Base-by-base conservation (phyloP, 1,140 invertebrate genomes). In the Drosophila kikkawai region DNA sequence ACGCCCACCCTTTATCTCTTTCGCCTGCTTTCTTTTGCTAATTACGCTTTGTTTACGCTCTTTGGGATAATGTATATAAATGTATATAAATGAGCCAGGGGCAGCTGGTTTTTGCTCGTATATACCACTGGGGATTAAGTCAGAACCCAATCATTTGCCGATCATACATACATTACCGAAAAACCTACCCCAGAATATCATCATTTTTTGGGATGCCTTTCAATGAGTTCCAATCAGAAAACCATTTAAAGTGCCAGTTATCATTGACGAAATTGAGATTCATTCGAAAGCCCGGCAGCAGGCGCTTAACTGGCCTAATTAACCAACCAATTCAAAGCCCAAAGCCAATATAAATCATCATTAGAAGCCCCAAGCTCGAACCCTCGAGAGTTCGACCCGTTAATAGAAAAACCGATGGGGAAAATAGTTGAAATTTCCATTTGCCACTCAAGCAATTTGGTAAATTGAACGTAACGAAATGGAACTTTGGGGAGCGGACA, bases 381-480 rank as follows among this genome's bases (percentile, higher is more conserved):
- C 47, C 47, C 39, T 11, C 17, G 37, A 57, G 41, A 51, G 32
- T 51, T 59, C 32, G 22, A 59, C 9, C 11, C 67, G 67, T 37
- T 73, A 71, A 71, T 73, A 71, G 69, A 73, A 73, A 73, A 71
- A 71, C 45, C 45, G n/a, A 56, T 36, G 47, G 44, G 47, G 36
- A 42, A 78, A 63, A 76, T 86, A 80, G 84, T 74, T 78, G 77
- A 84, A 84, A 79, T 88, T 88, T 88, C 69, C 80, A 84, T 84
- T 88, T 15, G 34, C 48, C 67, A 73, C 68, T 73, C 64, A 77
- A 84, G 77, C 81, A 84, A 75, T 84, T 90, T 88, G 78, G 53
- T 84, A 90, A 88, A 88, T 88, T 88, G 84, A 90, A 88, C 85
- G 84, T 65, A 87, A 88, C 84, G 77, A 58, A 63, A 71, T 67